Evolutionary conservation across 2,888 invertebrate genomes (phyloP).

Genomic region (Galerucella pusilla): DNA sequence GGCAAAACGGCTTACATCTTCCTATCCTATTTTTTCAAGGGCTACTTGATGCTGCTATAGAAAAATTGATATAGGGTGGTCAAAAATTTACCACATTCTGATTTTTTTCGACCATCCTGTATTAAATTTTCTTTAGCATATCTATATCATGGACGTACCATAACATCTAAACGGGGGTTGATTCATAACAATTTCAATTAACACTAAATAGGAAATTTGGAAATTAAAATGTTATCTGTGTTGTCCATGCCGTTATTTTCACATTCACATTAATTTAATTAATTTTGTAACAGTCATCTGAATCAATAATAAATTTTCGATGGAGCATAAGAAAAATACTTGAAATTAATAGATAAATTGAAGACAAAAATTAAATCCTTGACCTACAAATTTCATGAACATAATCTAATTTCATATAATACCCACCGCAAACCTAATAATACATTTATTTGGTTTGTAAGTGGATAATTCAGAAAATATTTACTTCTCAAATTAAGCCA

Average conservation of each 20-base stretch:
- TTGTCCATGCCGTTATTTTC: not conserved
- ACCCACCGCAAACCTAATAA: conserved; percentile 8
- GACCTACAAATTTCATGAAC: conserved; percentile 24
- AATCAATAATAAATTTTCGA: not conserved
- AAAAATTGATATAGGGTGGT: too few relatives aligned
- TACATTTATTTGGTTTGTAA: conserved; percentile 19
- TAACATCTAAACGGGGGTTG: too few relatives aligned
- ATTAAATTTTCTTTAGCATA: too few relatives aligned
- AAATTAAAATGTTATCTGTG: too few relatives aligned
- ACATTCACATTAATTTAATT: not conserved
- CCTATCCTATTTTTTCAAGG: too few relatives aligned
- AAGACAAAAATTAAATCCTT: conserved; percentile 13
- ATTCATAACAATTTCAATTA: too few relatives aligned
- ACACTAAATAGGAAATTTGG: too few relatives aligned
- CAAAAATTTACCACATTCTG: too few relatives aligned
- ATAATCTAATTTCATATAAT: conserved; percentile 19
- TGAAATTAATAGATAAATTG: conserved; percentile 4
- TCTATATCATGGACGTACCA: too few relatives aligned
- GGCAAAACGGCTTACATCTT: too few relatives aligned
- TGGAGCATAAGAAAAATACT: not conserved
- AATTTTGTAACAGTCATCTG: not conserved
- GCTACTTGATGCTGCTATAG: too few relatives aligned
- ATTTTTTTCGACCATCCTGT: too few relatives aligned
- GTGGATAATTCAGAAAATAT: conserved; percentile 19
- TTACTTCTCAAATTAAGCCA: conserved; percentile 12